Base-by-base conservation (phyloP, 2,888 invertebrate species). In the Linnaemya vulpina region DNA sequence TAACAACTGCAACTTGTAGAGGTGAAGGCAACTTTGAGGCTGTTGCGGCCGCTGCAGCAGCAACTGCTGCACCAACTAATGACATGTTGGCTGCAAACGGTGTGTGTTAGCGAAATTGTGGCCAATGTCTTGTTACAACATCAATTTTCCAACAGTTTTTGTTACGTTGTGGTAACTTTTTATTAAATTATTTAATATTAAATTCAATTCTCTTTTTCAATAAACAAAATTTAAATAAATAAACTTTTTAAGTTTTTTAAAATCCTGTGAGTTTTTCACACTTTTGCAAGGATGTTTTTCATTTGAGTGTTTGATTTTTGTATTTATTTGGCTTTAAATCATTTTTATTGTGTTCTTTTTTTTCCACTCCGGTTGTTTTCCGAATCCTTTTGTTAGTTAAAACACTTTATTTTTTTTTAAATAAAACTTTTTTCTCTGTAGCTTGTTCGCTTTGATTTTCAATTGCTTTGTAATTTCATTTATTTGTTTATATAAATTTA, bases 1-100 rank as follows among this genome's bases (percentile, higher is more conserved):
- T 85, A 71, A 71, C 82, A 65, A 70, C 74, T 60, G 25, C 46
- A 63, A 62, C 30, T 38, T 71, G 78, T 62, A 51, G 85, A 75
- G 85, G 75, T 85, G 78, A 78, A 85, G 82, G 78, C 76, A 85
- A 65, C 30, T 65, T 58, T 62, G 73, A 68, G 60, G 78, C 83
- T 63, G 49, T 68, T 49, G 63, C 46, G 74, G 78, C 67, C 46
- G 65, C 73, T 73, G 73, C 51, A 40, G 62, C 73, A 67, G 60
- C 71, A n/a, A 22, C 62, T 51, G 51, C 62, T 51, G 51, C 74
- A 67, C 40, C 65, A 74, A 60, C 80, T 51, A 74, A 60, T 70
- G 79, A 75, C 70, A 55, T 79, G 63, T 46, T 73, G 62, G 58
- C 55, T 53, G 35, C 22, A 73, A 55, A 20, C 25, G n/a, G n/a